phyloP scores from a whole-genome alignment of 2,797 vertebrate genomes.

The Geotrypetes seraphini region DNA sequence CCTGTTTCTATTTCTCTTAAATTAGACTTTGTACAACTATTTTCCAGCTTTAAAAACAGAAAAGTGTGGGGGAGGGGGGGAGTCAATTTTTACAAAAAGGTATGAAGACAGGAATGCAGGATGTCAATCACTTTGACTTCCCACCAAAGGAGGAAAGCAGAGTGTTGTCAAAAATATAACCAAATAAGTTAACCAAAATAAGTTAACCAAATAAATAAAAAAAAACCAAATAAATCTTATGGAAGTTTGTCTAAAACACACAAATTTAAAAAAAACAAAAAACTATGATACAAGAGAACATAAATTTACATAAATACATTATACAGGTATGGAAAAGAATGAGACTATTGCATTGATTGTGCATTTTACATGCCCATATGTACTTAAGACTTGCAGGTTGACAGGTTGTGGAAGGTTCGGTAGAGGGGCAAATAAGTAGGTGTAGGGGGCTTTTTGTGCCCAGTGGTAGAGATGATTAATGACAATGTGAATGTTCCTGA shows the following conservation, averaged over 20 bases:
- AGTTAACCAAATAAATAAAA: slow-evolving; percentile 92
- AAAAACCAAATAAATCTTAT: slow-evolving; percentile 81
- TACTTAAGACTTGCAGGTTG: slow-evolving; percentile 70
- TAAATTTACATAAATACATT: slow-evolving; percentile 61
- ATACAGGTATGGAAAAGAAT: slow-evolving; percentile 68
- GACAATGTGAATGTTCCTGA: slow-evolving; percentile 50
- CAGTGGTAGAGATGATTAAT: slow-evolving; percentile 50
- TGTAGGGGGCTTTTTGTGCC: slow-evolving; percentile 45
- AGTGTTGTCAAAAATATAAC: slow-evolving; percentile 55
- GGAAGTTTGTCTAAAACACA: slow-evolving; percentile 71
- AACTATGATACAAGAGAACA: slow-evolving; percentile 53
- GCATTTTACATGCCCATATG: slow-evolving; percentile 78
- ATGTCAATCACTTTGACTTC: slow-evolving; percentile 3
- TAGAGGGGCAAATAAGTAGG: slow-evolving; percentile 16
- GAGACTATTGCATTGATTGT: slow-evolving; percentile 95
- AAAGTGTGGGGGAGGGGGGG: slow-evolving; percentile 25
- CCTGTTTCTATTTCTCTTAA: slow-evolving; percentile 53
- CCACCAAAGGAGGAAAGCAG: slow-evolving; percentile 27
- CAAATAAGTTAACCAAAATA: slow-evolving; percentile 93
- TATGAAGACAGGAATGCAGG: slow-evolving; percentile 22
- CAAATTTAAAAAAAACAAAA: slow-evolving; percentile 82
- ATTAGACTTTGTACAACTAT: slow-evolving; percentile 67
- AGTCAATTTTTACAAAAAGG: slow-evolving; percentile 30
- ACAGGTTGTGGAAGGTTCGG: slow-evolving; percentile 27
- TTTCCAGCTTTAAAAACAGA: slow-evolving; percentile 55